Base-by-base conservation (phyloP, 1,140 invertebrate genomes). In the Drosophila micromelanica region DNA sequence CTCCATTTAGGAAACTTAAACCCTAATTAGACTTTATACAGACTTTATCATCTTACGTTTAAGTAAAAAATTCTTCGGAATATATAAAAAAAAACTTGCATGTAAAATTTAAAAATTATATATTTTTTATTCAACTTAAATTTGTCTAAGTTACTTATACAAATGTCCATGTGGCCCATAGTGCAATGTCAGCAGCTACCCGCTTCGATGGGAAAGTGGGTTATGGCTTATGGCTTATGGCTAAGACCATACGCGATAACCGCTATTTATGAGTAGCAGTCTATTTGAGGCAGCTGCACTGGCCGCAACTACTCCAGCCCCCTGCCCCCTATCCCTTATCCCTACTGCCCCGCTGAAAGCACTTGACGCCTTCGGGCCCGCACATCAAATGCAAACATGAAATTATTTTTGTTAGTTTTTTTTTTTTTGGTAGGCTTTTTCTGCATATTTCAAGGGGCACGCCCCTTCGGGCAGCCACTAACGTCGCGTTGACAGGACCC, bases 201-300 rank as follows among this genome's bases (percentile, higher is more conserved):
- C 60, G 52, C 55, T 56, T 37, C 48, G 55, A 20, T 59, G 35
- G 30, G 40, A 60, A 60, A 68, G 55, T 68, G 63, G 70, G 70
- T 73, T 73, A 68, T 54, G 65, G 65, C 67, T 70, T 59, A 59
- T 67, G 54, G 68, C 68, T 71, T 65, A 70, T 63, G 61, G 51
- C 68, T 64, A 56, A 67, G 69, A 69, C 65, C 57, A 70, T 48
- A 35, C 40, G 49, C 80, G 80, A 85, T 85, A 85, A 81, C 80
- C 78, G 78, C 80, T 81, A 85, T 85, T 85, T 85, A 85, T 85
- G 82, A 46, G 54, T 37, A 27, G 27, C 69, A 72, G 69, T 65
- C 62, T 52, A 37, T 59, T 56, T 62, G 32, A 23, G 56, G 52
- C 74, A 80, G 71, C 71, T 79, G 77, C 77, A 79, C 38, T 35